Evolutionary conservation across 2,888 invertebrate genomes (phyloP), one percentile per base, ranked within the genome.

Genomic region (Lagria hirta): DNA sequence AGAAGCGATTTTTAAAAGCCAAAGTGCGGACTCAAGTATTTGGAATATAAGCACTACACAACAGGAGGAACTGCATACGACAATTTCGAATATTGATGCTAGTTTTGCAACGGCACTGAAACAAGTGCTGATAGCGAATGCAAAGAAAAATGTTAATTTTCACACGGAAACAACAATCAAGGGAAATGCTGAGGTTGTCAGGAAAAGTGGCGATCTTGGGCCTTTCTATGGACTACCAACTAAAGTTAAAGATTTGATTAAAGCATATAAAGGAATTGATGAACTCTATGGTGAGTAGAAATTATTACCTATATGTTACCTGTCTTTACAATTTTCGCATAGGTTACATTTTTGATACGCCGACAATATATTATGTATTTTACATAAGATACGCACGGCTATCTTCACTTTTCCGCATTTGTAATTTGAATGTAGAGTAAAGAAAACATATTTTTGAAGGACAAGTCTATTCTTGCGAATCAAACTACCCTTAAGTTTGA

Each of bases 211-310:
- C 3, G 49, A 42, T 41, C 48, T 64, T 21, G 80, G 79, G 1
- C 68, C 74, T 6, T 95, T 91, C 70, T 93, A 86, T 76, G 93
- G 89, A 0, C 73, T 95, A 22, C 89, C 94, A 1, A 66, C 76
- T 1, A 75, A 73, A 57, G 84, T 89, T 0, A 81, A 83, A 65
- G 73, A 77, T 6, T 71, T 94, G 51, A 81, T 95, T 50, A 79
- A 83, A 55, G 75, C 79, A 48, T 82, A 83, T 55, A 85, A 89
- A 65, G 87, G 87, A 51, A 93, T 95, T 48, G 78, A 80, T 12
- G 79, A 81, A 51, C 77, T 95, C 53, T 94, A 94, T 77, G 86
- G 91, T 91, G 68, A 73, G 74, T 23, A 30, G 7, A 10, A 23
- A 33, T 21, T 30, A 13, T 16, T 18, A 10, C 21, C 3, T 4